Base-by-base conservation (phyloP, 2,888 invertebrate species). In the Saturnia pavonia region DNA sequence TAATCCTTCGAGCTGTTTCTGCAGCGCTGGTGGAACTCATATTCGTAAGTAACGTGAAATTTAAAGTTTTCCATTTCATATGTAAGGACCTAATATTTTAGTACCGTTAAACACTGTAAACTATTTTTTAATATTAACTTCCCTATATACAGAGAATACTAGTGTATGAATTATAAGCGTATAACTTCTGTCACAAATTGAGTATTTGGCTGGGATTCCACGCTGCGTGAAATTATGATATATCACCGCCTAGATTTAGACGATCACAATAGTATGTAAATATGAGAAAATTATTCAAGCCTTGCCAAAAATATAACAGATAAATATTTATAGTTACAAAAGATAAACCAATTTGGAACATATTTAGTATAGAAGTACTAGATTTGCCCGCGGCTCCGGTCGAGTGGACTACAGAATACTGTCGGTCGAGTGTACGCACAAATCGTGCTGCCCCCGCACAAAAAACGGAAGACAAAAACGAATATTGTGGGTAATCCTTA, bases 171-270 rank as follows among this genome's bases (percentile, higher is more conserved):
- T 3, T 34, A 34, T 63, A 48, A n/a, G 25, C 40, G 8, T 63
- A 70, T 70, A 63, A 70, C 70, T 70, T 65, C 51, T 42, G 51
- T 63, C 42, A 66, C 70, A 70, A 70, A 70, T 51, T 70, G 42
- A 70, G 40, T 70, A 66, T 66, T 70, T 11, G 66, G 51, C 40
- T 51, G 51, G 42, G 40, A 14, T 9, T 66, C 25, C 70, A 40
- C 25, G 34, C 22, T n/a, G 19, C 65, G 27, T 34, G 34, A 63
- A 63, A 63, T 63, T 63, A 25, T 57, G 22, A 51, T 65, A 48
- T 70, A 70, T 69, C 16, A 8, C 45, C 25, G 43, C 68, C 27
- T 68, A n/a, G 19, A 27, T 27, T 34, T 68, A 43, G 63, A 14
- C 60, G 60, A 34, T 19, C 34, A 63, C 63, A 63, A 63, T 19